Conservation (phyloP, 2,888 invertebrate species). For the Campoletis raptor region DNA sequence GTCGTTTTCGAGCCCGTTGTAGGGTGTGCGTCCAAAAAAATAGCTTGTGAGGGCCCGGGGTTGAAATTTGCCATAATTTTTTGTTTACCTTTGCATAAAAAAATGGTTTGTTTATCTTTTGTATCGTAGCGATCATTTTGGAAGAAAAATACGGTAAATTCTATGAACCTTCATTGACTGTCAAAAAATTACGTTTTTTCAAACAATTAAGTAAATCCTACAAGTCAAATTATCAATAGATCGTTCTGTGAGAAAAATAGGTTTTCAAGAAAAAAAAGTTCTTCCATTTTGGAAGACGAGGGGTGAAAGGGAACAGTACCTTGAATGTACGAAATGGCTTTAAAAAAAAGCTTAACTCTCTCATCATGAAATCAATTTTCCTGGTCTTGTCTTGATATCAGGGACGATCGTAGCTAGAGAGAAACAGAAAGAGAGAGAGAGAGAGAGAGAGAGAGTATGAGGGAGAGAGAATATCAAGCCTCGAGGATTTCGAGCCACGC, state of each 20-base stretch:
- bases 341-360: slow-evolving; percentile 31
- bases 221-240: background rate
- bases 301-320: background rate
- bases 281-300: background rate
- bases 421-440: slow-evolving; percentile 46
- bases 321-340: slow-evolving; percentile 5
- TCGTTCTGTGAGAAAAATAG: background rate
- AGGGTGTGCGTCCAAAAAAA: too few relatives aligned
- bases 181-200: background rate
- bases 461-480: slow-evolving; percentile 30
- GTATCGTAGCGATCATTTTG: background rate
- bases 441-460: slow-evolving; percentile 37
- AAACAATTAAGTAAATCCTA: too few relatives aligned
- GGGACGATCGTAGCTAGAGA: slow-evolving; percentile 39
- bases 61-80: background rate
- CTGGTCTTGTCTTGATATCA: slow-evolving; percentile 67
- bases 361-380: slow-evolving; percentile 73
- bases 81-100: background rate
- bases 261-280: background rate
- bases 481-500: slow-evolving; percentile 76
- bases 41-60: background rate
- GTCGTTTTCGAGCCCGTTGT: too few relatives aligned
- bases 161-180: background rate
- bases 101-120: background rate
- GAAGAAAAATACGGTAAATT: background rate